Percentiles rank a stretch among this genome's conserved stretches.
Conservation (phyloP, 2,113 vertebrate species). For the Corythoichthys haematopterus region DNA sequence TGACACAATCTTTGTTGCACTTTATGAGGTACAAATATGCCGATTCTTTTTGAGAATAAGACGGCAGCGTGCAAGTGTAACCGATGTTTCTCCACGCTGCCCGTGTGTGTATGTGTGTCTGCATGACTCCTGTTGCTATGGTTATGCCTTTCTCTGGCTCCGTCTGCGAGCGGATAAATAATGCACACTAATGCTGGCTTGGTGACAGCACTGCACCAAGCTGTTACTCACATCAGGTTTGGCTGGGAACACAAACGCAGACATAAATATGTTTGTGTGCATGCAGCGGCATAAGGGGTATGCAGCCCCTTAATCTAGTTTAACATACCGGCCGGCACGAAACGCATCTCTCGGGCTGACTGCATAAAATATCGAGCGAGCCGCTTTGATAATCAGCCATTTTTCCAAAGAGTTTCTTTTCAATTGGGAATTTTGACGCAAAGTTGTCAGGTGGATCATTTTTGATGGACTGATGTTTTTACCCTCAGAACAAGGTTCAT, state of each 20-base stretch:
- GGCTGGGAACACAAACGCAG: conserved; percentile 41
- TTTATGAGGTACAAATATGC: conserved; percentile 3
- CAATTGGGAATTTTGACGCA: conserved; percentile 42
- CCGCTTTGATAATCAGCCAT: background rate
- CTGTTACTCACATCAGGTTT: conserved; percentile 61
- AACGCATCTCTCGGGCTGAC: background rate
- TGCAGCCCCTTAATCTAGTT: background rate
- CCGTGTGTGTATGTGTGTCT: conserved; percentile 10
- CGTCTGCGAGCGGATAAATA: conserved; percentile 67
- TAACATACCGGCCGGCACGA: background rate
- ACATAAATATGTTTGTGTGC: conserved; percentile 37
- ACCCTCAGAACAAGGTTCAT: conserved; percentile 23
- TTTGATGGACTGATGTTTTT: conserved; percentile 38
- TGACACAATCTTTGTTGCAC: conserved; percentile 13
- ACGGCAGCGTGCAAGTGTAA: conserved; percentile 12
- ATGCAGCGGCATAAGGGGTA: conserved; percentile 1
- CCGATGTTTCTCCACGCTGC: conserved; percentile 24
- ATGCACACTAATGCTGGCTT: conserved; percentile 69
- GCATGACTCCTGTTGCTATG: conserved; percentile 60
- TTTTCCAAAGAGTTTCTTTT: background rate
- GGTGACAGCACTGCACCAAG: conserved; percentile 70
- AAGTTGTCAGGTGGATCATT: conserved; percentile 39
- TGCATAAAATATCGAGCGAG: background rate
- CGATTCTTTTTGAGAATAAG: conserved; percentile 24
- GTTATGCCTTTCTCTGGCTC: conserved; percentile 60